Evolutionary conservation across 1,140 invertebrate genomes (phyloP).

Genomic region (Ceratina calcarata): DNA sequence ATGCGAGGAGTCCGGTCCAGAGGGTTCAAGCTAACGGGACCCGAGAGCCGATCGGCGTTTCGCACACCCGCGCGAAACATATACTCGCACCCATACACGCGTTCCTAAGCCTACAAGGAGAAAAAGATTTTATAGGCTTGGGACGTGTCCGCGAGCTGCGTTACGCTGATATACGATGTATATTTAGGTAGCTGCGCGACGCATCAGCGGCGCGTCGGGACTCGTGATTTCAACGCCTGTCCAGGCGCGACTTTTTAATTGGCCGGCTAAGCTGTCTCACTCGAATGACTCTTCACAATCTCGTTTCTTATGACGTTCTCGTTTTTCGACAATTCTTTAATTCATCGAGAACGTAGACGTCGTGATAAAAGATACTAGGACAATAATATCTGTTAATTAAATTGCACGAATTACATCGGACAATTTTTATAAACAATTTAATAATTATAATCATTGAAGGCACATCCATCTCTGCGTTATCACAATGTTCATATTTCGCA

Average conservation of each 20-base stretch:
- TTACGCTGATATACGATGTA: constrained; percentile 25
- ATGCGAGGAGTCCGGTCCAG: constrained; percentile 63
- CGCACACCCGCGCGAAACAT: constrained; percentile 42
- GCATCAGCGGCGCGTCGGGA: not conserved
- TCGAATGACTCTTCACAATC: too few relatives aligned
- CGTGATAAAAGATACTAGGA: too few relatives aligned
- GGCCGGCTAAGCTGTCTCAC: not conserved
- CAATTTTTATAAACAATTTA: too few relatives aligned
- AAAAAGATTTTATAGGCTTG: constrained; percentile 35
- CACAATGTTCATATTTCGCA: not conserved
- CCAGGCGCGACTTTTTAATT: constrained; percentile 8
- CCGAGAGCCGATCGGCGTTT: constrained; percentile 61
- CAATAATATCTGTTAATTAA: too few relatives aligned
- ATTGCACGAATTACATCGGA: too few relatives aligned
- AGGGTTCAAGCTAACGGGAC: constrained; percentile 76
- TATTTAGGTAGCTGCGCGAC: not conserved
- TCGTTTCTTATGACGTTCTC: too few relatives aligned
- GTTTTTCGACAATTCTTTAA: too few relatives aligned
- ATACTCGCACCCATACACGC: not conserved
- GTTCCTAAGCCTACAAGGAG: not conserved
- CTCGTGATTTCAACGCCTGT: constrained; percentile 43
- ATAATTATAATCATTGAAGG: not conserved
- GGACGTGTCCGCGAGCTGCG: constrained; percentile 29
- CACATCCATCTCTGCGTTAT: not conserved
- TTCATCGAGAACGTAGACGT: too few relatives aligned